Base-by-base conservation (phyloP, 2,888 invertebrate species). In the Seira musarum region DNA sequence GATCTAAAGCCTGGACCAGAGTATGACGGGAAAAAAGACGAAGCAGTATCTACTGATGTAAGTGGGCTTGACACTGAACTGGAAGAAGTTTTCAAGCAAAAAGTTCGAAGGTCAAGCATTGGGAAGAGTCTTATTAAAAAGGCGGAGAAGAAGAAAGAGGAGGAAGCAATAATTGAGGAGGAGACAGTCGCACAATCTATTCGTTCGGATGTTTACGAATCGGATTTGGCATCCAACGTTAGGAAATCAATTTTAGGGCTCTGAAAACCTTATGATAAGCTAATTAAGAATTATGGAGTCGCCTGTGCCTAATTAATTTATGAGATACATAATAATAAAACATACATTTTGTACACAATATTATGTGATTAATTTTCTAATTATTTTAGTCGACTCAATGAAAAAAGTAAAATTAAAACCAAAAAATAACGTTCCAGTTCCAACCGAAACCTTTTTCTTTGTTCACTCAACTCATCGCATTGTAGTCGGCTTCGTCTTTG, bases 211-310 rank as follows among this genome's bases (percentile, higher is more conserved):
- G 69, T 53, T 1, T 78, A 66, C 60, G 71, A 61, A 40, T 66
- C 71, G 22, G 78, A 78, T 17, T 63, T 81, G 77, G 73, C 69
- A 10, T 73, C 30, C 24, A 77, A 72, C 65, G 60, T 81, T 25
- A 19, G 63, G 66, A 8, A 73, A 30, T 17, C 57, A n/a, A 35
- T 71, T 17, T 30, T 69, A 21, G 69, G 64, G n/a, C 15, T 6
- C 63, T n/a, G n/a, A n/a, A n/a, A n/a, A n/a, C n/a, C n/a, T n/a
- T n/a, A n/a, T n/a, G n/a, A n/a, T n/a, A n/a, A n/a, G n/a, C n/a
- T n/a, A n/a, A n/a, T n/a, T n/a, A n/a, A n/a, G n/a, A n/a, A n/a
- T n/a, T n/a, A n/a, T n/a, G n/a, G n/a, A n/a, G n/a, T n/a, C n/a
- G n/a, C n/a, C n/a, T n/a, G n/a, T n/a, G n/a, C n/a, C n/a, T n/a